These are phyloP conservation scores for Motacilla tschutschensis DNA, from an alignment of 2,113 vertebrate species.

Conservation along the genomic window DNA sequence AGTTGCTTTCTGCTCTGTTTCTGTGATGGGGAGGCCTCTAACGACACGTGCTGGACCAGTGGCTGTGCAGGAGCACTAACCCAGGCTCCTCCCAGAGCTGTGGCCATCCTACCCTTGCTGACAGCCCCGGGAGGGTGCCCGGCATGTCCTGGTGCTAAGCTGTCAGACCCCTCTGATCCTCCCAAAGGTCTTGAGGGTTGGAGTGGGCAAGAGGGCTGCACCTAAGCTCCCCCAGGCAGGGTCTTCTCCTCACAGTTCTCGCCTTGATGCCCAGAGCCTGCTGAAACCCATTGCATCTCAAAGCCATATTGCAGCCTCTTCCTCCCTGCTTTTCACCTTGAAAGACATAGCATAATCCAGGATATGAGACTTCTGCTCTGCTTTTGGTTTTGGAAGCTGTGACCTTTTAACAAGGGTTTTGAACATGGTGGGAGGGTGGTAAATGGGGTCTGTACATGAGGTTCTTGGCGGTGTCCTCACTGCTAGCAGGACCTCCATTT, in stretches of 20 bases:
- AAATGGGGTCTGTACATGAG: background rate
- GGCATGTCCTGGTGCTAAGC: background rate
- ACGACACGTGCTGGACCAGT: fast-evolving
- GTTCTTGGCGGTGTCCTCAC: background rate
- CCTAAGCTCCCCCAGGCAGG: fast-evolving
- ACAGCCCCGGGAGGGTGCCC: fast-evolving
- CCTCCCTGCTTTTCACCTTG: background rate
- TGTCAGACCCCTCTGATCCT: background rate
- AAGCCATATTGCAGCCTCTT: background rate
- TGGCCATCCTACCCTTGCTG: background rate
- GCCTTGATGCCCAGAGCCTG: background rate
- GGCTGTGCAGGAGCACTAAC: background rate
- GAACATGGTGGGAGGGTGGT: background rate
- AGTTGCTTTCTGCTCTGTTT: background rate
- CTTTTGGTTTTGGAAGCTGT: background rate
- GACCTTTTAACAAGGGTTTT: background rate
- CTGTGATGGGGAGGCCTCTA: background rate
- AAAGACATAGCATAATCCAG: fast-evolving
- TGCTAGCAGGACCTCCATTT: fast-evolving
- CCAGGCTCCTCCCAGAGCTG: background rate
- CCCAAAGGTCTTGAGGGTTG: fast-evolving
- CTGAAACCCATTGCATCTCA: background rate
- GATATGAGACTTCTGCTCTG: background rate
- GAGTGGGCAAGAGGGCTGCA: background rate
- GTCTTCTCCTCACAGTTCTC: background rate